phyloP scores from a whole-genome alignment of 1,140 invertebrate species.

The Cyclargus thomasi region DNA sequence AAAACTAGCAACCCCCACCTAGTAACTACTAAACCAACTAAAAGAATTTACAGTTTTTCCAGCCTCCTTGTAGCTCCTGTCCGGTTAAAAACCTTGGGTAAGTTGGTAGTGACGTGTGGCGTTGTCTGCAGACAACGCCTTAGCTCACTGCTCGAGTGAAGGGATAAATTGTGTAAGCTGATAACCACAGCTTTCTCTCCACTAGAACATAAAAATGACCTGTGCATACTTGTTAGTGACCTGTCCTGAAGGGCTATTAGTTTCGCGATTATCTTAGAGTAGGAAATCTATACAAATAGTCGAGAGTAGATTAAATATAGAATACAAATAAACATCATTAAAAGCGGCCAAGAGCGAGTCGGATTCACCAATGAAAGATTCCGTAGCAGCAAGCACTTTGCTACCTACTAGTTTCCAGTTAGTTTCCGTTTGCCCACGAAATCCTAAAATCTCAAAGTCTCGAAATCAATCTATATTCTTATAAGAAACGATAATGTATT shows the following conservation, averaged over 20 bases:
- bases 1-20: too few relatives aligned
- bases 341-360: too few relatives aligned
- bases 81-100: neutral
- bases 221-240: neutral
- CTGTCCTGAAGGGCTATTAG: neutral
- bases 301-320: too few relatives aligned
- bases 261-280: neutral
- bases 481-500: too few relatives aligned
- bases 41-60: too few relatives aligned
- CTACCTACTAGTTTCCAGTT: too few relatives aligned
- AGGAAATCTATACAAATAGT: neutral
- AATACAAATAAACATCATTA: neutral
- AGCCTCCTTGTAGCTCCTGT: neutral
- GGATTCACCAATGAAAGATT: too few relatives aligned
- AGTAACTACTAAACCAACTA: too few relatives aligned
- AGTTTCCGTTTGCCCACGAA: too few relatives aligned
- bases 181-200: neutral
- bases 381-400: too few relatives aligned
- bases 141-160: neutral
- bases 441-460: too few relatives aligned
- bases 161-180: slow-evolving; percentile 2
- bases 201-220: neutral
- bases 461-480: too few relatives aligned
- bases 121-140: neutral
- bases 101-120: neutral